Conservation (phyloP, 2,888 invertebrate genomes). For the Morpho achilles region DNA sequence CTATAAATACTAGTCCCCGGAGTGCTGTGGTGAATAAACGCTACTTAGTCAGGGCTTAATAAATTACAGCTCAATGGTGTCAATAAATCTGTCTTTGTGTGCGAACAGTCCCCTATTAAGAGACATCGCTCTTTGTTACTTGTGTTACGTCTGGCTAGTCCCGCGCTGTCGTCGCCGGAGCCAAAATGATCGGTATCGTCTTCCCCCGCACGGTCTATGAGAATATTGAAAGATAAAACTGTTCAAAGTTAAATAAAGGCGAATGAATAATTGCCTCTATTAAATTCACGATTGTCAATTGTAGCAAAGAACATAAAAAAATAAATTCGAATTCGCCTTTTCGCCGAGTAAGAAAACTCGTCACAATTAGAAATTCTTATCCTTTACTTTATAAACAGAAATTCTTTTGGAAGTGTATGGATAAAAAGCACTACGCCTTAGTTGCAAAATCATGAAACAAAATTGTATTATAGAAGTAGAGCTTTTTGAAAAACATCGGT, state of each 20-base stretch:
- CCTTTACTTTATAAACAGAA: no score
- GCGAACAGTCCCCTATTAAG: constrained; percentile 27
- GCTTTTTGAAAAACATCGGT: background rate
- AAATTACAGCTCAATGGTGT: constrained; percentile 30
- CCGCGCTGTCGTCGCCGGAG: constrained; percentile 17
- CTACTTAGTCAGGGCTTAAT: constrained; percentile 30
- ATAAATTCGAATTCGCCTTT: no score
- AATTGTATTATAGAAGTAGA: no score
- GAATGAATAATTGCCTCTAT: constrained; percentile 61
- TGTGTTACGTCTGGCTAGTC: constrained; percentile 19
- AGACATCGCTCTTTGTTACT: constrained; percentile 29
- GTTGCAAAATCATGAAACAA: no score
- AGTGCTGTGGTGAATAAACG: constrained; percentile 28
- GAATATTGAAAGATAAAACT: constrained; percentile 53
- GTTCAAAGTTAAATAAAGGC: constrained; percentile 32
- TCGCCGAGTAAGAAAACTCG: no score
- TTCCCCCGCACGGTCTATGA: constrained; percentile 51
- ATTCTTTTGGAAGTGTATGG: constrained; percentile 12
- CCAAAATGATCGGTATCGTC: constrained; percentile 46
- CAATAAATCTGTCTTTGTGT: constrained; percentile 31
- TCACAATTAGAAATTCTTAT: no score
- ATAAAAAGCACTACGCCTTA: constrained; percentile 17
- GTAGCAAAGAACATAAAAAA: no score
- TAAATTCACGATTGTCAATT: constrained; percentile 34
- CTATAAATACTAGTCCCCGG: constrained; percentile 29